Percentiles rank a stretch among this genome's conserved stretches.
Conservation (phyloP, 2,113 vertebrate genomes). For the Protomyctophum bolini region DNA sequence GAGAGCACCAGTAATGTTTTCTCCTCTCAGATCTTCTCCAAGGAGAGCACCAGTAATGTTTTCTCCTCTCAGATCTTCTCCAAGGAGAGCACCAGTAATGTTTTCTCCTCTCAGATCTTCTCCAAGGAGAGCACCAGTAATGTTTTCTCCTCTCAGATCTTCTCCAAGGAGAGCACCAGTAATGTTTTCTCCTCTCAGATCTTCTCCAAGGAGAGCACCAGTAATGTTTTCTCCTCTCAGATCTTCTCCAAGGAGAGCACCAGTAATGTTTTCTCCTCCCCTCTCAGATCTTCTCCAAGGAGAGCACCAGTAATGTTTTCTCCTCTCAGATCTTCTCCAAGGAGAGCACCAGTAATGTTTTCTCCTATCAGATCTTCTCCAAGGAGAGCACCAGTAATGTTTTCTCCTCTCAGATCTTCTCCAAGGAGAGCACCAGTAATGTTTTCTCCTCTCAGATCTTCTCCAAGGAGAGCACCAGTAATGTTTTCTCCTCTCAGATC, state of each 20-base stretch:
- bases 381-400: conserved; percentile 84
- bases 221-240: conserved; percentile 75
- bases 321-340: conserved; percentile 82
- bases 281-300: conserved; percentile 83
- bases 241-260: conserved; percentile 84
- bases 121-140: conserved; percentile 85
- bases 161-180: conserved; percentile 83
- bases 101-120: conserved; percentile 77
- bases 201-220: conserved; percentile 84
- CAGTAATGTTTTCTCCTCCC: conserved; percentile 77
- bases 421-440: conserved; percentile 85
- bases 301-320: conserved; percentile 80
- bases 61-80: conserved; percentile 79
- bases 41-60: conserved; percentile 83
- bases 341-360: conserved; percentile 82
- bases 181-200: conserved; percentile 78
- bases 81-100: conserved; percentile 84
- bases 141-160: conserved; percentile 75
- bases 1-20: conserved; percentile 81
- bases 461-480: conserved; percentile 83
- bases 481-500: conserved; percentile 75
- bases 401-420: conserved; percentile 78
- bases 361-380: conserved; percentile 79
- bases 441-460: conserved; percentile 77
- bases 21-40: conserved; percentile 81